These are phyloP conservation scores for Drosophila parabipectinata DNA, from an alignment of 1,140 invertebrate genomes.

Conservation along the genomic window DNA sequence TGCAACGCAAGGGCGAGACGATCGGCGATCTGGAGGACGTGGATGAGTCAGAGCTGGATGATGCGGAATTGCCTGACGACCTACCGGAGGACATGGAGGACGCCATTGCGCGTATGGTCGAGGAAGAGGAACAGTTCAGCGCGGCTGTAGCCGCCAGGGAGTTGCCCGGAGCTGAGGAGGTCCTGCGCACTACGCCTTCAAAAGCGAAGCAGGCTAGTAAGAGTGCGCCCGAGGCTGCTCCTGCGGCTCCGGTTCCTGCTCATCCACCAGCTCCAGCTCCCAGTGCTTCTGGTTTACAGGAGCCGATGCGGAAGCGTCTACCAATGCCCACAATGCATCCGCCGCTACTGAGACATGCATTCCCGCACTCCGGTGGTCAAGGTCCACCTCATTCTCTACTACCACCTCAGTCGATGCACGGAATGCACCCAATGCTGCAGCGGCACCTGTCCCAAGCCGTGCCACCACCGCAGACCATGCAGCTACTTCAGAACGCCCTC, in stretches of 20 bases:
- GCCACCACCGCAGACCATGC: conserved; percentile 63
- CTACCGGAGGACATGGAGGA: conserved; percentile 85
- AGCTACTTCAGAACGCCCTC: conserved; percentile 74
- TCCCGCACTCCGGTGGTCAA: conserved; percentile 55
- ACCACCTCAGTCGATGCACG: conserved; percentile 50
- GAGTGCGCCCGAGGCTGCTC: conserved; percentile 15
- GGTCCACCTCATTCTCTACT: conserved; percentile 40
- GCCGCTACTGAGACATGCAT: conserved; percentile 75
- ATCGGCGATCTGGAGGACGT: conserved; percentile 69
- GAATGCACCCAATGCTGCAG: conserved; percentile 70
- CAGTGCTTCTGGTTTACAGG: conserved; percentile 65
- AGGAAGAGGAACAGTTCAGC: conserved; percentile 85
- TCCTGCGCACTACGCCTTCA: conserved; percentile 84
- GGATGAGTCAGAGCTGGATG: conserved; percentile 75
- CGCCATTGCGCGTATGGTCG: conserved; percentile 87
- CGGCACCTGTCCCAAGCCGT: conserved; percentile 53
- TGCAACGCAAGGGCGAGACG: conserved; percentile 80
- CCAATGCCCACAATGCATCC: conserved; percentile 83
- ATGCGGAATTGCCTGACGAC: conserved; percentile 76
- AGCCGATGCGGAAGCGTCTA: conserved; percentile 83
- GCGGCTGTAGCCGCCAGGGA: conserved; percentile 86
- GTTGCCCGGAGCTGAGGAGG: conserved; percentile 85
- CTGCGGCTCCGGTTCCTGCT: conserved; percentile 30
- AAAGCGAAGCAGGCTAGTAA: conserved; percentile 45
- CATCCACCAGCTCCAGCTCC: conserved; percentile 21